Conservation (phyloP, 2,113 vertebrate genomes). For the Paraplagusia blochii region DNA sequence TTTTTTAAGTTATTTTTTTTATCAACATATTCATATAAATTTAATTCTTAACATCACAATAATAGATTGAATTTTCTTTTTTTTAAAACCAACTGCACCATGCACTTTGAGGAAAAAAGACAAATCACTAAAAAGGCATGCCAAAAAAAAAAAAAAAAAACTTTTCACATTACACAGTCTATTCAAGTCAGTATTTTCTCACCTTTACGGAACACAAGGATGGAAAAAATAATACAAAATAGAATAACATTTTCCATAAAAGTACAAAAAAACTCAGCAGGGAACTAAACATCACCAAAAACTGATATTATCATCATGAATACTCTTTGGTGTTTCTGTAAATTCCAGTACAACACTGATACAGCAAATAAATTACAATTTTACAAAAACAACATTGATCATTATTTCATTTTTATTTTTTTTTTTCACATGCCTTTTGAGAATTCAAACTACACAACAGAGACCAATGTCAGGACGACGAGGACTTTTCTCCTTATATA, state of each 20-base stretch:
- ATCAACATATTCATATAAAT: slow-evolving; percentile 63
- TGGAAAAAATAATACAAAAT: slow-evolving; percentile 64
- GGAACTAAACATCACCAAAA: slow-evolving; percentile 85
- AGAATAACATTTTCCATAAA: slow-evolving; percentile 64
- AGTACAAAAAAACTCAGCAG: slow-evolving; percentile 76
- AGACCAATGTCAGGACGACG: slow-evolving; percentile 86
- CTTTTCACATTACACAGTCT: slow-evolving; percentile 85
- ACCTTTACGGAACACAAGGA: slow-evolving; percentile 81
- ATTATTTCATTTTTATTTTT: slow-evolving; percentile 56
- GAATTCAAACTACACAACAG: slow-evolving; percentile 88
- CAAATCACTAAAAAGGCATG: slow-evolving; percentile 82
- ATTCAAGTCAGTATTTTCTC: slow-evolving; percentile 85
- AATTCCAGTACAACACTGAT: slow-evolving; percentile 79
- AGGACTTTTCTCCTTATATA: slow-evolving; percentile 1
- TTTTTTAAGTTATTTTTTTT: slow-evolving; percentile 59
- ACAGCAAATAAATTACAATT: slow-evolving; percentile 98
- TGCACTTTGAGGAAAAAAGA: slow-evolving; percentile 86
- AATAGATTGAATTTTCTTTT: slow-evolving; percentile 52
- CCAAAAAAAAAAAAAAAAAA: slow-evolving; percentile 80
- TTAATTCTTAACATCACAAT: slow-evolving; percentile 72
- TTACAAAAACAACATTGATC: slow-evolving; percentile 89
- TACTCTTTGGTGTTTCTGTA: slow-evolving; percentile 97
- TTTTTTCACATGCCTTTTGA: too few relatives aligned
- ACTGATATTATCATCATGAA: slow-evolving; percentile 77
- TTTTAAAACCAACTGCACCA: slow-evolving; percentile 81